Evolutionary conservation across 2,797 vertebrate genomes (phyloP).

Genomic region (Pseudomugil tenellus): DNA sequence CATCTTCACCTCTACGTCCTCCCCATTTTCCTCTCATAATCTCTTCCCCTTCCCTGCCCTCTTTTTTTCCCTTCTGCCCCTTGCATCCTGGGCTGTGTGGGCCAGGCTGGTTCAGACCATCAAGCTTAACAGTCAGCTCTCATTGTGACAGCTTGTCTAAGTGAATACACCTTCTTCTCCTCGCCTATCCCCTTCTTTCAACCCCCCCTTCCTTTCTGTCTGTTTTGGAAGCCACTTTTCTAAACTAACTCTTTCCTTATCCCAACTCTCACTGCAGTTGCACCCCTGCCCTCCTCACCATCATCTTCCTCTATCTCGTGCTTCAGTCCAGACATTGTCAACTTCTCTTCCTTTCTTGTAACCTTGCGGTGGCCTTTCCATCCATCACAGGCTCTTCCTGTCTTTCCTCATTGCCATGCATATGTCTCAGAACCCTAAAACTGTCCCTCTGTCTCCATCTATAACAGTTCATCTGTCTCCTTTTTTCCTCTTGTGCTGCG

Average conservation of each 20-base stretch:
- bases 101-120: constrained; percentile 57
- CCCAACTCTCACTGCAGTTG: constrained; percentile 20
- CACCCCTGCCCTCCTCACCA: constrained; percentile 38
- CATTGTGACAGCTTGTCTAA: constrained; percentile 80
- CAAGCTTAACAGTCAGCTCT: constrained; percentile 65
- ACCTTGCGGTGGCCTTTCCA: constrained; percentile 59
- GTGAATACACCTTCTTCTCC: constrained; percentile 66
- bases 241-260: constrained; percentile 22
- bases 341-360: constrained; percentile 55
- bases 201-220: constrained; percentile 26
- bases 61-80: constrained; percentile 12
- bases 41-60: background rate
- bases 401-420: constrained; percentile 67
- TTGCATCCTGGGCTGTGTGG: constrained; percentile 30
- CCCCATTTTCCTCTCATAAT: constrained; percentile 18
- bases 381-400: constrained; percentile 74
- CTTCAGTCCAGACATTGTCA: constrained; percentile 52
- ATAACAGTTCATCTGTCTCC: constrained; percentile 58
- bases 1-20: constrained; percentile 7
- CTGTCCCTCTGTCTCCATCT: constrained; percentile 63
- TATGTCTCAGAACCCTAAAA: constrained; percentile 74
- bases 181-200: constrained; percentile 29
- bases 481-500: constrained; percentile 35
- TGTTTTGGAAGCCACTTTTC: constrained; percentile 34
- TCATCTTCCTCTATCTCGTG: constrained; percentile 41